Percentiles rank a stretch among this genome's conserved stretches.
These are phyloP conservation scores for Siderastrea radians DNA, from an alignment of 92 coral and sea anemone species.

Conservation along the genomic window DNA sequence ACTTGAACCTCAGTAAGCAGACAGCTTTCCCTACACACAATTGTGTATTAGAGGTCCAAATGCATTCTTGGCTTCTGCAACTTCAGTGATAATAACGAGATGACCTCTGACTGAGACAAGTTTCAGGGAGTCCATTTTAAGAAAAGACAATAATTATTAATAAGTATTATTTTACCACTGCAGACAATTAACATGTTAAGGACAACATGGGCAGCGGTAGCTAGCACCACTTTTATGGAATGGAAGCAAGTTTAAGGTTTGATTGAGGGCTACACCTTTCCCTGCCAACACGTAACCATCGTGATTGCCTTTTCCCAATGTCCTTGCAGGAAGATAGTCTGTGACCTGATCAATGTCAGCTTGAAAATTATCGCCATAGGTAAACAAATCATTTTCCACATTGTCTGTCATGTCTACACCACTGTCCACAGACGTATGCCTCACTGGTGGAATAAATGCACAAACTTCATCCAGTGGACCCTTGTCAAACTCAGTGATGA, in stretches of 20 bases:
- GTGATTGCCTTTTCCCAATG: slow-evolving; percentile 4
- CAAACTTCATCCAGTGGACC: slow-evolving; percentile 19
- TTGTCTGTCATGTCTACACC: slow-evolving; percentile 38
- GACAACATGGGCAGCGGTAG: slow-evolving; percentile 45
- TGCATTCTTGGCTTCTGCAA: no score
- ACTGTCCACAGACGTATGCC: slow-evolving; percentile 40
- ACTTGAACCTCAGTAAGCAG: no score
- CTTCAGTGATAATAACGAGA: no score
- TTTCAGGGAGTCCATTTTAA: not conserved
- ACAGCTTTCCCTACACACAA: no score
- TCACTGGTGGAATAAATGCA: slow-evolving; percentile 15
- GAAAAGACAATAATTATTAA: not conserved
- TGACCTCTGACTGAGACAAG: no score
- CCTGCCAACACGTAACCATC: slow-evolving; percentile 28
- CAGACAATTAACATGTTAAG: not conserved
- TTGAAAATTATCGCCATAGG: not conserved
- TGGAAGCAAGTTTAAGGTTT: not conserved
- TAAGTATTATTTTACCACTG: not conserved
- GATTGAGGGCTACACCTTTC: not conserved
- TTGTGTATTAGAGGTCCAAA: no score
- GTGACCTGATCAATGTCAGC: slow-evolving; percentile 5
- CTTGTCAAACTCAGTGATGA: not conserved
- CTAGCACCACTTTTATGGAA: slow-evolving; percentile 11
- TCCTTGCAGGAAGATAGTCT: slow-evolving; percentile 31
- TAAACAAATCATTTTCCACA: slow-evolving; percentile 24